Percentiles rank a stretch among this genome's conserved stretches.
These are phyloP conservation scores for Drosophila cardini DNA, from an alignment of 1,140 invertebrate genomes.

Conservation along the genomic window DNA sequence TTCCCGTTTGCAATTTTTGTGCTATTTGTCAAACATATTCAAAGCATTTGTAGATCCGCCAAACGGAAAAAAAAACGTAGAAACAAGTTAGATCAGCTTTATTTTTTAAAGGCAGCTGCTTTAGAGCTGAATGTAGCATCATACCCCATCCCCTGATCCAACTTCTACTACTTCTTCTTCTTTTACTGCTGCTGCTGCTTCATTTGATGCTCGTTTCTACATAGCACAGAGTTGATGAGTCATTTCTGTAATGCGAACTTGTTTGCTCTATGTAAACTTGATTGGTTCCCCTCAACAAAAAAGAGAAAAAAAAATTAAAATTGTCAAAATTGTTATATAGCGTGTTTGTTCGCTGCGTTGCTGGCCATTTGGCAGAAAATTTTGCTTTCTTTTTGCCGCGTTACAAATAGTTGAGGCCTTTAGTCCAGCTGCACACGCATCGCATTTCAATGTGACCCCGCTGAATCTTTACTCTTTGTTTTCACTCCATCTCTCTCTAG, in stretches of 20 bases:
- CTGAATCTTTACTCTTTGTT: not conserved
- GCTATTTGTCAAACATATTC: constrained; percentile 21
- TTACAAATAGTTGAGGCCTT: constrained; percentile 73
- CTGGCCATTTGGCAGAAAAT: constrained; percentile 30
- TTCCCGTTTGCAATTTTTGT: constrained; percentile 29
- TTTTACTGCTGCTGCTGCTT: not conserved
- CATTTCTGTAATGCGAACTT: constrained; percentile 67
- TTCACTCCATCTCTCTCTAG: constrained; percentile 1
- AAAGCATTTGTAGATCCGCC: constrained; percentile 14
- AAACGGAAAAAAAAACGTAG: constrained; percentile 16
- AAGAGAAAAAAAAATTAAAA: constrained; percentile 35
- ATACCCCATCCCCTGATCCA: not conserved
- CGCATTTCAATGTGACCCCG: constrained; percentile 33
- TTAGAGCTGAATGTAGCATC: constrained; percentile 11
- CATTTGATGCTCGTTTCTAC: constrained; percentile 24
- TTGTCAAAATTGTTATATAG: constrained; percentile 80
- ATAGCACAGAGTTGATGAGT: constrained; percentile 58
- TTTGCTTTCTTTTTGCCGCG: constrained; percentile 63
- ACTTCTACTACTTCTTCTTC: not conserved
- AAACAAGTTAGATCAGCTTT: constrained; percentile 32
- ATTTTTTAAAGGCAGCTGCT: constrained; percentile 43
- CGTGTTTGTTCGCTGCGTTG: constrained; percentile 55
- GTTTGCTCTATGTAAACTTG: constrained; percentile 57
- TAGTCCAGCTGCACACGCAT: constrained; percentile 71
- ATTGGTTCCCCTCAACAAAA: constrained; percentile 11